Base-by-base conservation (phyloP, 2,797 vertebrate genomes). In the Cryptoprocta ferox region DNA sequence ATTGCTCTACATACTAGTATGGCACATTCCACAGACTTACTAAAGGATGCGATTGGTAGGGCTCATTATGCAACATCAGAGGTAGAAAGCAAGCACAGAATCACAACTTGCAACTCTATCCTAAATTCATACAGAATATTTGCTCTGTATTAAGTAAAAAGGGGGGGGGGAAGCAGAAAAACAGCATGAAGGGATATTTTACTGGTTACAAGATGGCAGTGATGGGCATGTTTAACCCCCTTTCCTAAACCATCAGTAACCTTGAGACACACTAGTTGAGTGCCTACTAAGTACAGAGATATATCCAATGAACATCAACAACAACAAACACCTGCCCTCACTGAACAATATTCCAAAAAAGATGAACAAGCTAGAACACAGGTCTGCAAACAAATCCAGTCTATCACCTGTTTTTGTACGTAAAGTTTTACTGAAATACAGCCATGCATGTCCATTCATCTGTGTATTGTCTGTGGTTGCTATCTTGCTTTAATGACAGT, bases 101-200 rank as follows among this genome's bases (percentile, higher is more conserved):
- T 63, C 92, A 88, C 19, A 92, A 93, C 32, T 93, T 95, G 86
- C 32, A 84, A 59, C 3, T 18, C 28, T 66, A 93, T 42, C 79
- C 45, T 76, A 91, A 94, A 73, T 90, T 97, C 37, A 85, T 56
- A 37, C 66, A 91, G 14, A 68, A 78, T 84, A 86, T 73, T 59
- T 86, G 56, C 5, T 68, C 50, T 35, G 30, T 76, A 30, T 39
- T 78, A 93, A 96, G 15, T 39, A 32, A 50, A 53, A 83, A 39
- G 8, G 6, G 1, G 21, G 45, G 32, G 3, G 5, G 12, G 10
- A 14, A 26, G 32, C 11, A 45, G 56, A 78, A 84, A 84, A 93
- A 93, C 15, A 85, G 10, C 65, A 95, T 2, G 4, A 78, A 90
- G 7, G 15, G 0, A 32, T 63, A 88, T 81, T 88, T 56, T 76